These are phyloP conservation scores for Ditula angustiorana DNA, from an alignment of 2,888 invertebrate genomes.

Conservation along the genomic window DNA sequence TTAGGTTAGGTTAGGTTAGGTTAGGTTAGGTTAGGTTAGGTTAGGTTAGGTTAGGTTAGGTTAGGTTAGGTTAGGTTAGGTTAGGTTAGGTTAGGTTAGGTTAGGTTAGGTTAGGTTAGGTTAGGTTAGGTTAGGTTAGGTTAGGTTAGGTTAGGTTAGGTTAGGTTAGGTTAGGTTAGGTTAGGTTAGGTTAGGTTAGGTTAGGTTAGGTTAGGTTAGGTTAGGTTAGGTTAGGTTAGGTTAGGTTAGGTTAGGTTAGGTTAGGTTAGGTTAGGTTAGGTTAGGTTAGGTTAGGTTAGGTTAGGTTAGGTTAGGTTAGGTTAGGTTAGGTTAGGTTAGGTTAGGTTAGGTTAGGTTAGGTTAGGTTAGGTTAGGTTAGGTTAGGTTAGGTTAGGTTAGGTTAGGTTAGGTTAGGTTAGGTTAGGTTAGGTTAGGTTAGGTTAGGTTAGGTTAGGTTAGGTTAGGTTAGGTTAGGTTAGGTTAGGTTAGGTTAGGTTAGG, in stretches of 20 bases:
- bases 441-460: conserved; percentile 39
- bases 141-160: conserved; percentile 43
- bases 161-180: conserved; percentile 43
- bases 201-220: conserved; percentile 45
- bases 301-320: conserved; percentile 24
- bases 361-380: conserved; percentile 42
- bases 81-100: conserved; percentile 46
- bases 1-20: conserved; percentile 46
- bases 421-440: conserved; percentile 39
- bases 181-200: conserved; percentile 46
- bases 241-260: conserved; percentile 41
- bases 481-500: conserved; percentile 39
- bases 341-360: too few species aligned
- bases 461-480: conserved; percentile 39
- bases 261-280: conserved; percentile 41
- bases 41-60: conserved; percentile 45
- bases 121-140: conserved; percentile 45
- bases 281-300: conserved; percentile 41
- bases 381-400: conserved; percentile 34
- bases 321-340: conserved; percentile 43
- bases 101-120: conserved; percentile 45
- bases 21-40: conserved; percentile 47
- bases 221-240: conserved; percentile 43
- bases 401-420: conserved; percentile 36
- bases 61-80: conserved; percentile 45